Evolutionary conservation across 2,888 invertebrate species (phyloP), one percentile per base, ranked within the genome.

Genomic region (Amphimallon solstitiale): DNA sequence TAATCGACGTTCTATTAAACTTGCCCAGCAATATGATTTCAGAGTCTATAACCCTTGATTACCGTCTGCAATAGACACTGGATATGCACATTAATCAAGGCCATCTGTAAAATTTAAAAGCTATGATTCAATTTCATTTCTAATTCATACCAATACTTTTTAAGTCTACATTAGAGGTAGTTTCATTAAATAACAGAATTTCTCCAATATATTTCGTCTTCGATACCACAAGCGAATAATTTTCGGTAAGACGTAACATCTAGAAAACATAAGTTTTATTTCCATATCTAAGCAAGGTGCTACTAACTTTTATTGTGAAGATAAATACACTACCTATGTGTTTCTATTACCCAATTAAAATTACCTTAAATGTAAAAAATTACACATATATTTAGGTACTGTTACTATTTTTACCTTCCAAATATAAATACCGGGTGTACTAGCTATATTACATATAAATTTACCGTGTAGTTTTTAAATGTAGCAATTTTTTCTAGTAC

Each of bases 171-270:
- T 65, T 51, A 34, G 61, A 64, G 12, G 63, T 70, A 12, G 73
- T 70, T 7, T 67, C 15, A 43, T 64, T 68, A 66, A 66, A 72
- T 6, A 67, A 63, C 17, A 77, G 9, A 10, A 75, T 78, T 73
- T 78, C 72, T 0, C 77, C 82, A 17, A 81, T 66, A 48, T 84
- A n/a, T n/a, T n/a, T 80, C 34, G 73, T 74, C 7, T 77, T 72
- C 0, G 84, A 84, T 12, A 83, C 34, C 68, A 79, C 76, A 4
- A 84, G 84, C n/a, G 78, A 77, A 66, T 83, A 84, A 70, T 80
- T 75, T 19, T 73, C 69, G 15, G 75, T 78, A 45, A 84, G 76
- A 71, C 76, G 80, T 2, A 83, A 72, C 67, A 80, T 78, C 83
- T 84, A 67, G 14, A 73, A 74, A 52, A 60, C 46, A n/a, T n/a